phyloP scores from a whole-genome alignment of 2,888 invertebrate species.

The Odontocolon sp. region DNA sequence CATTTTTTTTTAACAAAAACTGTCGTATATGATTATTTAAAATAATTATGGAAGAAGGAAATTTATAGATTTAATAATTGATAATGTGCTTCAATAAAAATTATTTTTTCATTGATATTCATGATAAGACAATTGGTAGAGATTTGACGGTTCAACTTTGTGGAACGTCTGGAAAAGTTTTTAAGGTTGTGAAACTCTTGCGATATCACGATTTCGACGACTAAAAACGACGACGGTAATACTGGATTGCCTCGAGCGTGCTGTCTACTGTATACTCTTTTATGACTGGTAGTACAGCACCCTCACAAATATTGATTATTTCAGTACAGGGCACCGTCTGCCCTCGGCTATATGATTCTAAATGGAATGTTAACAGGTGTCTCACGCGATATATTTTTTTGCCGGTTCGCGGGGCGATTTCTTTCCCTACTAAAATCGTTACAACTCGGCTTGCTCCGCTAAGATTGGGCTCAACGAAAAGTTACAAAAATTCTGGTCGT shows the following conservation, averaged over 20 bases:
- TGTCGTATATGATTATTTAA: too few relatives aligned
- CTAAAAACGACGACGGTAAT: constrained; percentile 27
- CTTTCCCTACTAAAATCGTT: constrained; percentile 44
- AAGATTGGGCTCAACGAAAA: too few relatives aligned
- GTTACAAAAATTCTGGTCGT: too few relatives aligned
- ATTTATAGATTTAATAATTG: too few relatives aligned
- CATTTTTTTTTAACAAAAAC: too few relatives aligned
- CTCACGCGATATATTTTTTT: constrained; percentile 55
- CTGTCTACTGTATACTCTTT: constrained; percentile 30
- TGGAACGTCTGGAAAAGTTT: constrained; percentile 3
- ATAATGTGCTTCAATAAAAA: too few relatives aligned
- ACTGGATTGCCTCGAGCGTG: constrained; percentile 33
- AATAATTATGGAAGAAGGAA: too few relatives aligned
- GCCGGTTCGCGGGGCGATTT: constrained; percentile 1
- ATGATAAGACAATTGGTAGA: not conserved
- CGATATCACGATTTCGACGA: constrained; percentile 14
- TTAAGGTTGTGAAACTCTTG: constrained; percentile 25
- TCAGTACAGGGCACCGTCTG: constrained; percentile 63
- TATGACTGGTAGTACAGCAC: constrained; percentile 43
- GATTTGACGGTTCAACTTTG: too few relatives aligned
- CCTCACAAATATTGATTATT: constrained; percentile 76
- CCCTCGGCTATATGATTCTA: constrained; percentile 46
- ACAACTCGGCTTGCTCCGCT: not conserved
- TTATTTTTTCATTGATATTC: constrained; percentile 44
- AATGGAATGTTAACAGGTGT: constrained; percentile 61